Evolutionary conservation across 53 echinoderm and acorn worm species (phyloP).

Genomic region (Holothuria scabra): DNA sequence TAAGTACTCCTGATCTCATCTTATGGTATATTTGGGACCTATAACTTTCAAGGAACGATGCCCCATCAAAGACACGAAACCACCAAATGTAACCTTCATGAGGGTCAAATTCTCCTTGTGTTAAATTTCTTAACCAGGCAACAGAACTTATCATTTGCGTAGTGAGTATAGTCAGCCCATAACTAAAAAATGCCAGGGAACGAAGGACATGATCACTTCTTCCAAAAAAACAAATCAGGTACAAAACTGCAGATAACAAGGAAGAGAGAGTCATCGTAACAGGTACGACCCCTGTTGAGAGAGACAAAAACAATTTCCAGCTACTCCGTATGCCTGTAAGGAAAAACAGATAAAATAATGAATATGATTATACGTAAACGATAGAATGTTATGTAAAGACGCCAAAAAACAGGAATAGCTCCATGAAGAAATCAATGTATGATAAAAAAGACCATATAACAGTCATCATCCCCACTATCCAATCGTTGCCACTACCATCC

Average conservation of each 20-base stretch:
- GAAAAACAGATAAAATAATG: too few relatives aligned
- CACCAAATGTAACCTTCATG: background rate
- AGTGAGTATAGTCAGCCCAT: background rate
- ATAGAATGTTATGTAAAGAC: too few relatives aligned
- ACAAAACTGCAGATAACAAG: background rate
- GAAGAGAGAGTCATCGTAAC: background rate
- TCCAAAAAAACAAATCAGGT: constrained; percentile 8
- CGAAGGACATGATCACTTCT: constrained; percentile 1
- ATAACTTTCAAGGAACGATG: background rate
- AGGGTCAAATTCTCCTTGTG: background rate
- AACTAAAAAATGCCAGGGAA: background rate
- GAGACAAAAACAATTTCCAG: too few relatives aligned
- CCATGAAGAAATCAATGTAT: too few relatives aligned
- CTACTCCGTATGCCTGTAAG: too few relatives aligned
- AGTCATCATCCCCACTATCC: background rate
- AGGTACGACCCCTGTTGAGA: too few relatives aligned
- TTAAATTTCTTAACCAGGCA: background rate
- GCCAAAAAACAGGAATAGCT: too few relatives aligned
- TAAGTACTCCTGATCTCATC: background rate
- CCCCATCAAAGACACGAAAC: too few relatives aligned
- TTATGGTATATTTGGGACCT: background rate
- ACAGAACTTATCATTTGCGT: background rate
- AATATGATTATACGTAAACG: too few relatives aligned
- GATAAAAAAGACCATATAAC: background rate
- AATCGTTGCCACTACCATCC: background rate